Conservation (phyloP, 2,888 invertebrate genomes). For the Tyria jacobaeae region DNA sequence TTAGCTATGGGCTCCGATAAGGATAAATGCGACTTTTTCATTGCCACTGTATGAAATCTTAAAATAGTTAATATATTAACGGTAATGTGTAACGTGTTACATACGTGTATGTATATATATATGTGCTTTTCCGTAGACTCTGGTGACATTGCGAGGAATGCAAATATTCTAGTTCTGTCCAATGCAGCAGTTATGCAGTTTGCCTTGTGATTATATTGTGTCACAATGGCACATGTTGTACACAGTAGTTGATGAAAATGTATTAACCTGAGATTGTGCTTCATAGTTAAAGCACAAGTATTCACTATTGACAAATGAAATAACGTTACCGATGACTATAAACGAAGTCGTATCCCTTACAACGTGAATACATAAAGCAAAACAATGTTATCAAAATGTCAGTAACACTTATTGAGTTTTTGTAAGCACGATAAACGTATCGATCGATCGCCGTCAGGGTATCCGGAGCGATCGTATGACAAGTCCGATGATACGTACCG, state of each 20-base stretch:
- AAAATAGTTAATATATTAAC: no score
- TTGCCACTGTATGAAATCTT: no score
- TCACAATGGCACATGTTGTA: neutral
- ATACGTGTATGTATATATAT: no score
- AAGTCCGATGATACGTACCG: slow-evolving; percentile 46
- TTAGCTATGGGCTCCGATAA: no score
- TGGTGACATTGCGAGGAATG: no score
- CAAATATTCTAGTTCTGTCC: neutral
- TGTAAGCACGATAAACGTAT: slow-evolving; percentile 57
- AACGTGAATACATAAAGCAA: slow-evolving; percentile 2
- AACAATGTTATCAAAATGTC: slow-evolving; percentile 3
- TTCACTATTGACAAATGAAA: neutral
- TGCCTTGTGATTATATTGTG: no score
- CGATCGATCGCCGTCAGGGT: slow-evolving; percentile 50
- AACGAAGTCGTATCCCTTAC: neutral
- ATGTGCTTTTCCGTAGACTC: no score
- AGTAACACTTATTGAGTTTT: slow-evolving; percentile 38
- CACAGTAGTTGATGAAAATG: neutral
- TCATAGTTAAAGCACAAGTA: neutral
- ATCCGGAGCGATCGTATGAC: slow-evolving; percentile 52
- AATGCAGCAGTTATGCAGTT: no score
- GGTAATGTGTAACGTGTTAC: no score
- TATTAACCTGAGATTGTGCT: neutral
- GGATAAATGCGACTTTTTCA: no score
- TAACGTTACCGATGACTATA: neutral